A percentile compares a stretch with the other conserved stretches of the same genome.
These are phyloP conservation scores for Spilosoma lubricipeda DNA, from an alignment of 2,888 invertebrate genomes.

Conservation along the genomic window DNA sequence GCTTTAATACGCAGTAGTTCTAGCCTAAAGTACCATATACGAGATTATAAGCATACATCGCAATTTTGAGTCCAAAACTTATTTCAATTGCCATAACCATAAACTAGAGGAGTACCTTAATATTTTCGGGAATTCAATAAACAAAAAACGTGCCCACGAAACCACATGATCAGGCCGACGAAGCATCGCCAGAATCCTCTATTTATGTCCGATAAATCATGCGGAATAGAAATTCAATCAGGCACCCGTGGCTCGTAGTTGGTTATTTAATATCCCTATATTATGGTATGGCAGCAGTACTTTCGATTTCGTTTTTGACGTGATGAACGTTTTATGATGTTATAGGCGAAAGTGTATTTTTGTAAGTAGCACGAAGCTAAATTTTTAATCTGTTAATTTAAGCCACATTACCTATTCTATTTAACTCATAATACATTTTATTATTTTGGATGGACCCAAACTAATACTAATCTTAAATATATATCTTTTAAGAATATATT, in stretches of 20 bases:
- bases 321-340: conserved; percentile 24
- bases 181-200: conserved; percentile 56
- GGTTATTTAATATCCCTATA: conserved; percentile 48
- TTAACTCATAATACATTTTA: background rate
- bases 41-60: background rate
- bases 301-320: conserved; percentile 29
- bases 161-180: conserved; percentile 54
- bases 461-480: background rate
- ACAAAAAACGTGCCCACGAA: conserved; percentile 46
- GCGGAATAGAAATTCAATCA: conserved; percentile 75
- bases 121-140: conserved; percentile 40
- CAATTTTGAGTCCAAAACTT: conserved; percentile 12
- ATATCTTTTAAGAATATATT: too few species aligned
- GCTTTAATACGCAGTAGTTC: background rate
- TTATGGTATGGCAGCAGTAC: conserved; percentile 17
- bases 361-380: background rate
- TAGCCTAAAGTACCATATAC: background rate
- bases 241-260: conserved; percentile 53
- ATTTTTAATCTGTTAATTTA: background rate
- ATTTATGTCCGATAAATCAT: conserved; percentile 75
- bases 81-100: conserved; percentile 13
- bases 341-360: background rate
- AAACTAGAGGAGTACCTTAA: conserved; percentile 21
- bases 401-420: too few species aligned
- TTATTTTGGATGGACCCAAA: background rate